These are phyloP conservation scores for Agrotis ipsilon DNA, from an alignment of 2,888 invertebrate genomes.

Conservation along the genomic window DNA sequence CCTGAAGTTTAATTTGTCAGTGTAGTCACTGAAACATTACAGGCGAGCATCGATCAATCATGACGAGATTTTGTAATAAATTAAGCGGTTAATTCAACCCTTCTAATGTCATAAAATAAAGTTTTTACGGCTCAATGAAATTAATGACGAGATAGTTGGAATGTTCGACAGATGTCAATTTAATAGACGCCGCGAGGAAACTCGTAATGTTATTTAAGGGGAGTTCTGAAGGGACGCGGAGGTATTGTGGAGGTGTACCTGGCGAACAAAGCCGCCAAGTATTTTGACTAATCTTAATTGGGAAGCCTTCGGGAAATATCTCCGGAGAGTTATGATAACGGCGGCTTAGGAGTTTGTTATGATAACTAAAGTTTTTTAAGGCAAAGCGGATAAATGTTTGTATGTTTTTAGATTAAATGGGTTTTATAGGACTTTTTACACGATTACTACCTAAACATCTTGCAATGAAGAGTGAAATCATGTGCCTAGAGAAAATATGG, in stretches of 20 bases:
- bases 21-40: not conserved
- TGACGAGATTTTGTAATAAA: conserved; percentile 33
- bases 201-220: conserved; percentile 36
- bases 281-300: conserved; percentile 52
- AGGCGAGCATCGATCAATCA: conserved; percentile 35
- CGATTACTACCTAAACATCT: too few species aligned
- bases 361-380: conserved; percentile 10
- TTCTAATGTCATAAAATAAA: conserved; percentile 36
- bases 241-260: conserved; percentile 42
- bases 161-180: conserved; percentile 51
- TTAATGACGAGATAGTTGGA: conserved; percentile 50
- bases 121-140: conserved; percentile 52
- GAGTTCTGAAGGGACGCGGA: conserved; percentile 32
- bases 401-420: too few species aligned
- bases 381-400: too few species aligned
- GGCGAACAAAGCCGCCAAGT: conserved; percentile 37
- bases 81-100: conserved; percentile 28
- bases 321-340: conserved; percentile 24
- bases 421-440: too few species aligned
- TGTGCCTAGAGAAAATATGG: too few species aligned
- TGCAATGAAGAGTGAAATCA: too few species aligned
- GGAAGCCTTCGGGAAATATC: conserved; percentile 17
- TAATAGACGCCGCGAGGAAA: conserved; percentile 32
- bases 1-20: conserved; percentile 9
- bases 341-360: conserved; percentile 17